These are phyloP conservation scores for Lordiphosa mommai DNA, from an alignment of 1,140 invertebrate species.

Conservation along the genomic window DNA sequence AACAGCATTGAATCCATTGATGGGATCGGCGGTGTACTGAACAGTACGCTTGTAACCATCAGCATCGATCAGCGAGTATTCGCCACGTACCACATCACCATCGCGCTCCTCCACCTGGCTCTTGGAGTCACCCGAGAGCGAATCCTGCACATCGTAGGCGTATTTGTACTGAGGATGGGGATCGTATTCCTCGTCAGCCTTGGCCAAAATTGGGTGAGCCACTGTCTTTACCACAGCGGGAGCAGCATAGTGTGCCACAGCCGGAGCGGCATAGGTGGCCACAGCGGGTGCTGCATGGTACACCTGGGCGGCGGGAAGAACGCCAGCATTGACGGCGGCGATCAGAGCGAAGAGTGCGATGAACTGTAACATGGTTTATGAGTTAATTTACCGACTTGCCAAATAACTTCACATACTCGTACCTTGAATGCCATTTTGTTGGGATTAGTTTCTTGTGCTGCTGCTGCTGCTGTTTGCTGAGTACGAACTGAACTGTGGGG, in stretches of 20 bases:
- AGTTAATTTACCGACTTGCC: conserved; percentile 4
- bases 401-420: conserved; percentile 3
- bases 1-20: conserved; percentile 79
- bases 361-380: conserved; percentile 28
- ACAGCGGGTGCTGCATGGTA: conserved; percentile 63
- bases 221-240: conserved; percentile 43
- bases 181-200: conserved; percentile 65
- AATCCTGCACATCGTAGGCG: conserved; percentile 86
- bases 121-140: conserved; percentile 86
- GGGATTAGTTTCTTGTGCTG: conserved; percentile 19
- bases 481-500: conserved; percentile 52
- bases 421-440: conserved; percentile 70
- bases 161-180: conserved; percentile 81
- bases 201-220: conserved; percentile 52
- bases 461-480: conserved; percentile 37
- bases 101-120: conserved; percentile 82
- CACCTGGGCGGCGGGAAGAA: conserved; percentile 61
- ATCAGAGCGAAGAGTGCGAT: conserved; percentile 66
- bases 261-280: conserved; percentile 38
- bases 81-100: conserved; percentile 83
- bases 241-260: conserved; percentile 37
- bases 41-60: conserved; percentile 81
- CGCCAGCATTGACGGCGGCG: conserved; percentile 60
- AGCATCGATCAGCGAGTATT: conserved; percentile 83
- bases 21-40: conserved; percentile 78